Percentiles rank a stretch among this genome's conserved stretches.
Evolutionary conservation across 2,888 invertebrate genomes (phyloP).

Genomic region (Melanostoma scalare): DNA sequence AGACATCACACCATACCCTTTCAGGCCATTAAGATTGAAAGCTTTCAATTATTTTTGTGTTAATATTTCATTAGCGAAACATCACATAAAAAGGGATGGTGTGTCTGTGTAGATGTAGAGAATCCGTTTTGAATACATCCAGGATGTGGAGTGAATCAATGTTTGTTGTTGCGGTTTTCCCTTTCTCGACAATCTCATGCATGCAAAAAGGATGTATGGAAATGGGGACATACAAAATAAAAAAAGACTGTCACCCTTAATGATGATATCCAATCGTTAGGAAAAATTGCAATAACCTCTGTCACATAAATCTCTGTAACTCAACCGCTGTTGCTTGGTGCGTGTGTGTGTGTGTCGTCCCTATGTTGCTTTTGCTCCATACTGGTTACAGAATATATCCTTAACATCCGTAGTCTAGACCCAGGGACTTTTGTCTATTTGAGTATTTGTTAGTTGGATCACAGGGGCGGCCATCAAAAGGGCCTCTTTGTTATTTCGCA

Average conservation of each 20-base stretch:
- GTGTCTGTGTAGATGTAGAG: background rate
- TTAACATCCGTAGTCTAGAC: constrained; percentile 11
- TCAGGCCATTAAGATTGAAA: constrained; percentile 74
- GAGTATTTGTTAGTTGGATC: constrained; percentile 9
- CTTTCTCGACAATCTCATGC: constrained; percentile 28
- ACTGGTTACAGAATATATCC: background rate
- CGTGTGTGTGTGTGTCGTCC: background rate
- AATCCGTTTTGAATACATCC: background rate
- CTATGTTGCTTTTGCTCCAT: background rate
- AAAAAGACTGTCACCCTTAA: constrained; percentile 28
- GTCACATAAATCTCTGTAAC: constrained; percentile 66
- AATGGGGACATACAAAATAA: constrained; percentile 23
- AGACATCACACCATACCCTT: constrained; percentile 10
- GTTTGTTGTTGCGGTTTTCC: constrained; percentile 57
- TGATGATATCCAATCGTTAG: constrained; percentile 66
- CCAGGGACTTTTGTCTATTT: constrained; percentile 41
- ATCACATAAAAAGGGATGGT: constrained; percentile 50
- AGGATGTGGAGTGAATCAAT: constrained; percentile 37
- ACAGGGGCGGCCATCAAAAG: no score
- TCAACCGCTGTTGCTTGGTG: constrained; percentile 27
- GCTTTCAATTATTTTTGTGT: constrained; percentile 81
- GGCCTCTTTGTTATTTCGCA: background rate
- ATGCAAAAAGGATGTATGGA: constrained; percentile 18
- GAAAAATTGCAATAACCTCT: constrained; percentile 67
- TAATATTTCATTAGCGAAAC: constrained; percentile 80